Conservation (phyloP, 2,888 invertebrate genomes). For the Calephelis perditalis region DNA sequence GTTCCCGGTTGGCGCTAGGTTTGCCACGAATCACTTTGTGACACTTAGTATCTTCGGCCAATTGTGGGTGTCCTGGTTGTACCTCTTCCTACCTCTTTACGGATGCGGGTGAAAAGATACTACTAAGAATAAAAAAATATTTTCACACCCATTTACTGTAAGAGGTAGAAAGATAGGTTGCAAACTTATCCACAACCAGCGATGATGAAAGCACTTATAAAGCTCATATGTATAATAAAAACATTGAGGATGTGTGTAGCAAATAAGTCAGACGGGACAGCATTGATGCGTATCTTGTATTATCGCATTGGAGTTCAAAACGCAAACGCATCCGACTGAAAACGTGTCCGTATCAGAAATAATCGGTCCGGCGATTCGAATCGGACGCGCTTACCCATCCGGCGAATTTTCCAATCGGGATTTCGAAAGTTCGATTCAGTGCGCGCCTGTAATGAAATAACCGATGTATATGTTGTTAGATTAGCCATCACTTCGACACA, state of each 20-base stretch:
- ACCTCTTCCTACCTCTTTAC: no score
- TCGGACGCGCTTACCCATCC: neutral
- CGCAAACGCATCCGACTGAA: slow-evolving; percentile 7
- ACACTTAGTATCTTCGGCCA: no score
- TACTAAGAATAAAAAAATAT: no score
- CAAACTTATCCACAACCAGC: no score
- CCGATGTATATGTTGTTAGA: neutral
- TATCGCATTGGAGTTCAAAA: slow-evolving; percentile 6
- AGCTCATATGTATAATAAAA: no score
- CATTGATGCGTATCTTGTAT: slow-evolving; percentile 1
- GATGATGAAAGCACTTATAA: no score
- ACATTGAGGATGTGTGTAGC: neutral
- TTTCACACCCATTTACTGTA: no score
- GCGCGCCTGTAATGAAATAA: slow-evolving; percentile 3
- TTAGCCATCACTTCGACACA: neutral
- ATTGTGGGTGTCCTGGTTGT: no score
- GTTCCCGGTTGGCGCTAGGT: no score
- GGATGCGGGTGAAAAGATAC: no score
- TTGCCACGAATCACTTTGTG: no score
- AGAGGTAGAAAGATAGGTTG: no score
- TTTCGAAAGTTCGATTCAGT: slow-evolving; percentile 7
- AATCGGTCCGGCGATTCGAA: slow-evolving; percentile 7
- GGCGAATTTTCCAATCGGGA: slow-evolving; percentile 7
- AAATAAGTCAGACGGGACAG: neutral
- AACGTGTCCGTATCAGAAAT: neutral